Base-by-base conservation (phyloP, 2,888 invertebrate genomes). In the Trimorus sp. region DNA sequence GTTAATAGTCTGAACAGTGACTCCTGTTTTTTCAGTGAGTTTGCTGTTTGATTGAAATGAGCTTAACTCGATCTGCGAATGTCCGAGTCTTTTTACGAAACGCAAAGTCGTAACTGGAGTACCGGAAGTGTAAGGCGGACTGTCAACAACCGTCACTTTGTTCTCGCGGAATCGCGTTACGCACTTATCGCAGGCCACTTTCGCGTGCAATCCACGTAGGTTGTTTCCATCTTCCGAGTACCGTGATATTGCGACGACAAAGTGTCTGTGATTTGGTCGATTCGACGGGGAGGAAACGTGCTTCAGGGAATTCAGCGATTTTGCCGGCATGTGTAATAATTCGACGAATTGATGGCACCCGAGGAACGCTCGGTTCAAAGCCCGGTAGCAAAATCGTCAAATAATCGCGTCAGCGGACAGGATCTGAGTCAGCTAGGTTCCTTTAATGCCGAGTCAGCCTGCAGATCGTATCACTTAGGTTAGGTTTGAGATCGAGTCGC, bases 341-440 rank as follows among this genome's bases (percentile, higher is more conserved):
- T 76, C 77, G 68, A 14, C 11, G 76, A 76, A 80, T 60, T 59
- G 40, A 54, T n/a, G 58, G 45, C 6, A n/a, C 56, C 69, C 54
- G 36, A 6, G 40, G 38, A 56, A 54, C 9, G 12, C 58, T 78
- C 60, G 36, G 8, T 40, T 38, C 58, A 78, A 70, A 60, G 54
- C 48, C 37, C 54, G 42, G 54, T 69, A 51, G 56, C 71, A 45
- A 77, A 79, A 76, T 68, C 16, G 63, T n/a, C 16, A 59, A 70
- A 71, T 70, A 62, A 73, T 62, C 16, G 63, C 49, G 48, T 48
- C 69, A 69, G 53, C 79, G 87, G 89, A 89, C 90, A 26, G 91
- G 90, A 90, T 90, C 91, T 90, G 91, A 90, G 89, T 91, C 91
- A 91, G 91, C 91, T 85, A 14, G 70, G 87, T 88, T 89, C 89